Base-by-base conservation (phyloP, 1,140 invertebrate species). In the Pseudomyrmex dendroicus region DNA sequence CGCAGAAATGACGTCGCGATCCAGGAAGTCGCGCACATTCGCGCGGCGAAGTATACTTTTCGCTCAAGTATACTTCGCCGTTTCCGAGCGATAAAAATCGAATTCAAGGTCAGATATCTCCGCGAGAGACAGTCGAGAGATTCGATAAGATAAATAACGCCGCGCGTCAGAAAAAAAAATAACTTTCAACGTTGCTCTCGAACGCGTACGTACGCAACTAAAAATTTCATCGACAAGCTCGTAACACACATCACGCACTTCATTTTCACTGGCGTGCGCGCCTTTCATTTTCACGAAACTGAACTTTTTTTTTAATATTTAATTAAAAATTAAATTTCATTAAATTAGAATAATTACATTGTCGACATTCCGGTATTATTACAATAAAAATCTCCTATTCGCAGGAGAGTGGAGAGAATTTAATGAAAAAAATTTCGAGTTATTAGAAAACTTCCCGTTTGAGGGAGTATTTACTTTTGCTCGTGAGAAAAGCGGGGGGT, bases 91-190 rank as follows among this genome's bases (percentile, higher is more conserved):
- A 72, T 80, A 72, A 72, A 78, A 72, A 80, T 13, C 22, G 13
- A 22, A 50, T 44, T 2, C 66, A 80, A 80, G 54, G 66, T 61
- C 44, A 80, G 76, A 78, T 78, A 70, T 78, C 35, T 22, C 9
- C 56, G 10, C 56, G 10, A 68, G 20, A 59, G 20, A 61, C 15
- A 17, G 25, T 13, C 44, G 5, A 35, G 15, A 52, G 25, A 48
- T 48, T 78, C 20, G 66, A 80, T 70, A 80, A 80, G 76, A 70
- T 80, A 70, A 78, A 70, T 22, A 70, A 70, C 15, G 25, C 66
- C 35, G 35, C 35, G 35, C 35, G 35, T 35, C 35, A 35, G 35
- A 13, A 2, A 17, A 15, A 12, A 35, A 59, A 78, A 44, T 46
- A 78, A 80, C 35, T 72, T 70, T 57, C 20, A 12, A 15, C n/a